Evolutionary conservation across 2,888 invertebrate species (phyloP).

Genomic region (Agonopterix arenella): DNA sequence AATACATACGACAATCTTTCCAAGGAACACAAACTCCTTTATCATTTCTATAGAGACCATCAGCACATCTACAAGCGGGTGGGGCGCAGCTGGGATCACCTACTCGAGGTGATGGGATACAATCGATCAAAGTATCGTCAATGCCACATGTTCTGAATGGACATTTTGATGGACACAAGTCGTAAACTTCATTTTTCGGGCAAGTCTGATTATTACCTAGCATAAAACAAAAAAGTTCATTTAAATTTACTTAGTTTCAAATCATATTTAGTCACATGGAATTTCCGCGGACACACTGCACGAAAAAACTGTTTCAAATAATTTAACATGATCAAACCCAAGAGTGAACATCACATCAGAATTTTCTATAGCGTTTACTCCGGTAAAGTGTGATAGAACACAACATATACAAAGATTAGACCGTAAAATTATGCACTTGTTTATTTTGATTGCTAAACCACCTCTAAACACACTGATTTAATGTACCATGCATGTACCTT

Average conservation of each 20-base stretch:
- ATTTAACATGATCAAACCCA: not conserved
- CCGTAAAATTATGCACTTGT: too few species aligned
- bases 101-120: not conserved
- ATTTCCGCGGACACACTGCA: too few species aligned
- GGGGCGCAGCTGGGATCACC: conserved; percentile 3
- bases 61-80: conserved; percentile 23
- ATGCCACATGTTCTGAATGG: conserved; percentile 23
- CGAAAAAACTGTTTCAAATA: not conserved
- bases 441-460: too few species aligned
- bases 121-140: conserved; percentile 1
- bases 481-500: too few species aligned
- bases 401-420: too few species aligned
- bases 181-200: conserved; percentile 21
- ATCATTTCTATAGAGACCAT: conserved; percentile 20
- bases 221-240: not conserved
- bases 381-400: too few species aligned
- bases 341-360: too few species aligned
- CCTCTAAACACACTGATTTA: too few species aligned
- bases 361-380: not conserved
- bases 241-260: too few species aligned
- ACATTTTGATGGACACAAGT: conserved; percentile 21
- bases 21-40: conserved; percentile 23
- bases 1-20: conserved; percentile 22
- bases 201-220: not conserved
- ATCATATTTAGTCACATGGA: too few species aligned